A percentile compares a stretch with the other conserved stretches of the same genome.
phyloP scores from a whole-genome alignment of 2,113 vertebrate genomes.

The Oxyruncus cristatus region DNA sequence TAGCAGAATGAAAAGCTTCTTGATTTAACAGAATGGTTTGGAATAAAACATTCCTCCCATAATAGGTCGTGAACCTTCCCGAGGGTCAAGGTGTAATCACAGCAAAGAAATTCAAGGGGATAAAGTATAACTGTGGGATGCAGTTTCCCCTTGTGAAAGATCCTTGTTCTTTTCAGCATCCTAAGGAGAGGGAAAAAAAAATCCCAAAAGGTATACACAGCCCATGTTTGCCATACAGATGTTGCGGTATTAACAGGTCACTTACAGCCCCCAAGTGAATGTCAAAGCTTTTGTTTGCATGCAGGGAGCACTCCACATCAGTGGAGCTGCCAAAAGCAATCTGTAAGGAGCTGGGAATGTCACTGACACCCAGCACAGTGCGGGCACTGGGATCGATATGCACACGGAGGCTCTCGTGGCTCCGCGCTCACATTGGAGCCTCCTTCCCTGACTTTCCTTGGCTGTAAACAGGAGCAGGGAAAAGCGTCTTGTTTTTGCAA shows the following conservation, averaged over 20 bases:
- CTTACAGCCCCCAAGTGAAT: conserved; percentile 22
- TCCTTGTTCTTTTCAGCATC: neutral
- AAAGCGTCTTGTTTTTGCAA: neutral
- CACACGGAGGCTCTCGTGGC: rapidly evolving
- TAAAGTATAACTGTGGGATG: neutral
- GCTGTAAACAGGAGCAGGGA: neutral
- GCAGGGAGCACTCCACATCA: neutral
- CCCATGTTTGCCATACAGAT: neutral
- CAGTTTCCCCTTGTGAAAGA: neutral
- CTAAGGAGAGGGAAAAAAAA: neutral
- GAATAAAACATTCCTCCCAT: neutral
- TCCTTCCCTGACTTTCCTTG: neutral
- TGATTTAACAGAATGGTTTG: neutral
- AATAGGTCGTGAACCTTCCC: neutral
- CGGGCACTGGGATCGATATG: neutral
- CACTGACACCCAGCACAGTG: neutral
- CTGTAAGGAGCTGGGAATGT: neutral
- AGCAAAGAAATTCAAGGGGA: neutral
- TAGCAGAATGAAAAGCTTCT: neutral
- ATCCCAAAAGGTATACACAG: neutral
- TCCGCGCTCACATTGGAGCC: neutral
- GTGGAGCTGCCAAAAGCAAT: conserved; percentile 42
- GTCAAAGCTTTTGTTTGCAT: conserved; percentile 43
- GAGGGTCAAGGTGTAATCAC: neutral
- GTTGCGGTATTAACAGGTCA: neutral